A percentile compares a stretch with the other conserved stretches of the same genome.
Conservation (phyloP, 2,888 invertebrate species). For the Diaphora mendica region DNA sequence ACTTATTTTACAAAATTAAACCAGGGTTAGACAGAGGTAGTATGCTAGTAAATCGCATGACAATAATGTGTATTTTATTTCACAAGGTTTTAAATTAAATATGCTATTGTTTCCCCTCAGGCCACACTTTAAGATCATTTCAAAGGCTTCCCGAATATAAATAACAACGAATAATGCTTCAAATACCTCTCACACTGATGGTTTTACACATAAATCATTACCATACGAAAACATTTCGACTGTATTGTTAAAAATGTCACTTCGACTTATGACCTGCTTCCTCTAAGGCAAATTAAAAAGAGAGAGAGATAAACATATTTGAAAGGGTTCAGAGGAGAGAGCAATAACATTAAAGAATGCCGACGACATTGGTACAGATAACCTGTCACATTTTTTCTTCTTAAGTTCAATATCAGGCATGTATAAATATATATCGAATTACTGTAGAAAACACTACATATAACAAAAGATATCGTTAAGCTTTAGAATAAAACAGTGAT, state of each 20-base stretch:
- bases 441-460: background rate
- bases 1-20: constrained; percentile 36
- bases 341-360: constrained; percentile 73
- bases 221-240: constrained; percentile 85
- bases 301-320: constrained; percentile 67
- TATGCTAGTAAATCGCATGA: constrained; percentile 15
- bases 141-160: constrained; percentile 70
- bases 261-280: constrained; percentile 84
- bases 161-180: constrained; percentile 72
- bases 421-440: background rate
- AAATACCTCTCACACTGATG: constrained; percentile 74
- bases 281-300: constrained; percentile 78
- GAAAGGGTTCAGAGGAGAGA: constrained; percentile 65
- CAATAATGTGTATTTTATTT: constrained; percentile 31
- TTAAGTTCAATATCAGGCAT: constrained; percentile 12
- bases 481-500: background rate
- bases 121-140: constrained; percentile 63
- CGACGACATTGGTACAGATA: constrained; percentile 62
- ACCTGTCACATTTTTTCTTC: constrained; percentile 47
- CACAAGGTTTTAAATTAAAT: constrained; percentile 58
- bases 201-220: constrained; percentile 85
- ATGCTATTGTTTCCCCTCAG: constrained; percentile 70
- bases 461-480: background rate
- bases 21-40: constrained; percentile 15
- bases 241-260: constrained; percentile 85